phyloP scores from a whole-genome alignment of 2,797 vertebrate genomes.

The Pyrocephalus nanus region DNA sequence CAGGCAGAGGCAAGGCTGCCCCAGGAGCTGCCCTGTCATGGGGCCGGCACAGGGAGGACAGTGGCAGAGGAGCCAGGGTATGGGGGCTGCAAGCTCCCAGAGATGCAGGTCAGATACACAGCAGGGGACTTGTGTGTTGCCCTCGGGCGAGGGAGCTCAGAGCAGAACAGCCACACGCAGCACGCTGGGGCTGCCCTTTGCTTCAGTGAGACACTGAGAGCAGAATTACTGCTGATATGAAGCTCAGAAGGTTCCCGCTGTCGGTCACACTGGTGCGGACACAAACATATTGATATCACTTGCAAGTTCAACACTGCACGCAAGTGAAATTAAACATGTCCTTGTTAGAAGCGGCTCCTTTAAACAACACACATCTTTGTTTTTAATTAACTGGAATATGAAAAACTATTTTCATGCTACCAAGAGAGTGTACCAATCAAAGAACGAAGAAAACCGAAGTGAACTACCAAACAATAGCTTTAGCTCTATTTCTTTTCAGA shows the following conservation, averaged over 20 bases:
- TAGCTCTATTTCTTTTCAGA: neutral
- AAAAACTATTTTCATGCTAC: neutral
- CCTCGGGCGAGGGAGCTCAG: neutral
- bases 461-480: neutral
- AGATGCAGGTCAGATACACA: accelerated
- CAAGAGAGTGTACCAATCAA: neutral
- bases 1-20: neutral
- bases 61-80: neutral
- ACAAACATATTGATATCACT: neutral
- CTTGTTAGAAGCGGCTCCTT: neutral
- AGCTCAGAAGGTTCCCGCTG: neutral
- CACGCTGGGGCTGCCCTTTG: neutral
- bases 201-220: neutral
- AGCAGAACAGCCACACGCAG: neutral
- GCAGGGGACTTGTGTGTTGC: neutral
- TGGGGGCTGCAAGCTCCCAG: neutral
- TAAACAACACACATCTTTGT: neutral
- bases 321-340: neutral
- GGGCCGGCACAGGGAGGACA: neutral
- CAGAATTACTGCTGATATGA: neutral
- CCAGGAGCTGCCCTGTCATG: neutral
- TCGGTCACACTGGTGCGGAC: neutral
- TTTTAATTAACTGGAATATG: neutral
- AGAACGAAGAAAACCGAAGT: neutral
- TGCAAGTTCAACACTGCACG: neutral